Evolutionary conservation across 1,140 invertebrate genomes (phyloP).

Genomic region (Eriocheir sinensis): DNA sequence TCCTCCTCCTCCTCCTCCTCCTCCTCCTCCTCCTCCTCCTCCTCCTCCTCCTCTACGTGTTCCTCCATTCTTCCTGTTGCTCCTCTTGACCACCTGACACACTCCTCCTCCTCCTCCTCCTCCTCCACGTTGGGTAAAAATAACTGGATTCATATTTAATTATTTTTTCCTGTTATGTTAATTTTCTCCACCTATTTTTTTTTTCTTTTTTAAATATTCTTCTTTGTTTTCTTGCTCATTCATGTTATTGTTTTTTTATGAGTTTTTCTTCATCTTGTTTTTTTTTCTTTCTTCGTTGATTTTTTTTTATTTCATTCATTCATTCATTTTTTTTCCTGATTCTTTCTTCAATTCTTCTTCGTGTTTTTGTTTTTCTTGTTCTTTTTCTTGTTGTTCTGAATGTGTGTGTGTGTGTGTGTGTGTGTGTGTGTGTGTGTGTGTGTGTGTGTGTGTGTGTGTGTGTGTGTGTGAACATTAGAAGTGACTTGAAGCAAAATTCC

Average conservation of each 20-base stretch:
- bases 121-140: neutral
- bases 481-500: no score
- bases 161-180: neutral
- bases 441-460: no score
- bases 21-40: conserved; percentile 4
- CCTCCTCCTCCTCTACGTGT: neutral
- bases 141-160: neutral
- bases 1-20: neutral
- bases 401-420: neutral
- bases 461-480: no score
- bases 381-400: neutral
- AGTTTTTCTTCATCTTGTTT: neutral
- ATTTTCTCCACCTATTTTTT: no score
- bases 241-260: neutral
- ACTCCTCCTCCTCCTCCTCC: no score
- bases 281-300: neutral
- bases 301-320: neutral
- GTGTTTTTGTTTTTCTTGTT: neutral
- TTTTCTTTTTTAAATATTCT: no score
- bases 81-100: neutral
- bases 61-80: neutral
- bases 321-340: neutral
- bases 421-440: neutral
- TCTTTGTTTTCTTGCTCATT: neutral
- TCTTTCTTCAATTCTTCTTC: neutral